Evolutionary conservation across 1,140 invertebrate genomes (phyloP).

Genomic region (Halesus radiatus): DNA sequence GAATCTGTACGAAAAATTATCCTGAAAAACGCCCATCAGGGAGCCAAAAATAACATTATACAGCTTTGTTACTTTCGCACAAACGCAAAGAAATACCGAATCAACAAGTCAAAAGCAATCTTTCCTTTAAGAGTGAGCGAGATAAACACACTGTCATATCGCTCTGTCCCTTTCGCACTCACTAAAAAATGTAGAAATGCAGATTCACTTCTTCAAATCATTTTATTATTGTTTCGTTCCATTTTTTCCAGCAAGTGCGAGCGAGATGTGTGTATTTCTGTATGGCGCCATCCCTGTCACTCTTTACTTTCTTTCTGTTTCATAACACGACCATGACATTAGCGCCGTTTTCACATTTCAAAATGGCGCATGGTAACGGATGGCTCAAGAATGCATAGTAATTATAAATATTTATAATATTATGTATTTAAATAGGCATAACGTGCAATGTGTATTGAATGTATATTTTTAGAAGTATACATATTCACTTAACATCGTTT

Average conservation of each 20-base stretch:
- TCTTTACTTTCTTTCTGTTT: slow-evolving; percentile 17
- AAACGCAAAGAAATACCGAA: too few species aligned
- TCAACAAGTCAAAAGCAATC: too few species aligned
- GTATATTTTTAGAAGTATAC: too few species aligned
- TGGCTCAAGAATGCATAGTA: not conserved
- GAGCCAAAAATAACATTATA: too few species aligned
- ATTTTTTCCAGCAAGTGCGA: not conserved
- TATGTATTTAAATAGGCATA: too few species aligned
- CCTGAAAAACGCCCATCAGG: too few species aligned
- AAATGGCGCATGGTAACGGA: not conserved
- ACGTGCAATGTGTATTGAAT: too few species aligned
- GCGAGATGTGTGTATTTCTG: not conserved
- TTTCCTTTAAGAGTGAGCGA: not conserved
- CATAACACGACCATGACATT: slow-evolving; percentile 18
- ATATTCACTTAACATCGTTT: too few species aligned
- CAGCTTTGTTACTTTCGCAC: too few species aligned
- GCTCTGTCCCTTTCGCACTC: not conserved
- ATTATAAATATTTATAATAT: not conserved
- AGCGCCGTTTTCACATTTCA: slow-evolving; percentile 26
- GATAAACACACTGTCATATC: not conserved
- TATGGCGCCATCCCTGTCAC: slow-evolving; percentile 3
- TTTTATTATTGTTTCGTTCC: not conserved
- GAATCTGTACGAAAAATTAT: too few species aligned
- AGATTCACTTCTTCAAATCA: slow-evolving; percentile 4
- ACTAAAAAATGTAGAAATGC: not conserved